phyloP scores from a whole-genome alignment of 2,113 vertebrate species.

The Pandion haliaetus region DNA sequence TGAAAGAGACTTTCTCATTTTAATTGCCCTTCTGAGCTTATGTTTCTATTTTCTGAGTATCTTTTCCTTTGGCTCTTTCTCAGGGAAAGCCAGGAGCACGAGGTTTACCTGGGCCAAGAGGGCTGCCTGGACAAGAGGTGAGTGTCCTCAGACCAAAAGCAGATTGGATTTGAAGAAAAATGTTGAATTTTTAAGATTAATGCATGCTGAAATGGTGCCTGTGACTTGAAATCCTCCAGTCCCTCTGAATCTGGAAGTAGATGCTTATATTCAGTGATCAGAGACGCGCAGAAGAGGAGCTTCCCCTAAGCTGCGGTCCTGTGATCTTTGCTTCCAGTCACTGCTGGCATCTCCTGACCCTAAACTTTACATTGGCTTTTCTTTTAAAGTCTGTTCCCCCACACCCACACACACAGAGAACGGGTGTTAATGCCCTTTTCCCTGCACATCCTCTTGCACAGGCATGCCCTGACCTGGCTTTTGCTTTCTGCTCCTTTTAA shows the following conservation, averaged over 20 bases:
- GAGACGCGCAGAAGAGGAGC: neutral
- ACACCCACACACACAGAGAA: neutral
- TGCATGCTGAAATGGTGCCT: neutral
- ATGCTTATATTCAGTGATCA: neutral
- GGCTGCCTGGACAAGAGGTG: slow-evolving; percentile 89
- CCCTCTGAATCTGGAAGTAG: neutral
- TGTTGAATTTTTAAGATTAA: neutral
- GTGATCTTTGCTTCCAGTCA: neutral
- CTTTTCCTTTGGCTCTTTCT: slow-evolving; percentile 38
- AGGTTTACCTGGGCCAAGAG: slow-evolving; percentile 92
- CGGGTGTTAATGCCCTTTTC: neutral
- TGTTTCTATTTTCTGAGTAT: slow-evolving; percentile 44
- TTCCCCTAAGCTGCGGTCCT: neutral
- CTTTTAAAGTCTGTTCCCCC: neutral
- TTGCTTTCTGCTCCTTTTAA: neutral
- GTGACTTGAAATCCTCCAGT: neutral
- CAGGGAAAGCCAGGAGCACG: slow-evolving; percentile 91
- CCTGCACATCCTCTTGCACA: neutral
- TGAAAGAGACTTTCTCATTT: slow-evolving; percentile 45
- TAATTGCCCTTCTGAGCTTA: slow-evolving; percentile 34
- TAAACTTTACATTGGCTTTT: neutral
- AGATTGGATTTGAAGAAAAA: neutral
- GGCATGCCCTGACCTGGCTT: neutral
- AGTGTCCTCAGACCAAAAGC: slow-evolving; percentile 18
- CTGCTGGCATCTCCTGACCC: neutral